Conservation (phyloP, 1,140 invertebrate genomes). For the Homarus americanus region DNA sequence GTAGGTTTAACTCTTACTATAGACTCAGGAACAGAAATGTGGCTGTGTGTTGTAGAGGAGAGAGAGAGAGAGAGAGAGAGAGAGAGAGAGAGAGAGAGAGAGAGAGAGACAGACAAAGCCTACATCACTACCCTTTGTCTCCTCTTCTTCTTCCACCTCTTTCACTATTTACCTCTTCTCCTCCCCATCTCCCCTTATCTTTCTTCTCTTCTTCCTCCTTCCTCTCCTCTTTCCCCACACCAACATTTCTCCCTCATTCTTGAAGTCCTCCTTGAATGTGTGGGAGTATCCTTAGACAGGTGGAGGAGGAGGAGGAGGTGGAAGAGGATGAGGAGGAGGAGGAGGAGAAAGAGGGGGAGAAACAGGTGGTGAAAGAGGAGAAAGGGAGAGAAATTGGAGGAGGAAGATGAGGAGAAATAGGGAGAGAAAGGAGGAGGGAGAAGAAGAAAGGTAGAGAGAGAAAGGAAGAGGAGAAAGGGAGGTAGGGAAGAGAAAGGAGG, state of each 20-base stretch:
- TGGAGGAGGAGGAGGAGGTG: background rate
- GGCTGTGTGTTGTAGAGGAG: background rate
- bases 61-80: slow-evolving; percentile 6
- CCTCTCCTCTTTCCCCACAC: background rate
- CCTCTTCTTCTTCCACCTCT: background rate
- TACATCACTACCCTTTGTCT: background rate
- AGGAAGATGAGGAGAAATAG: too few relatives aligned
- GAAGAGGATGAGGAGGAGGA: too few relatives aligned
- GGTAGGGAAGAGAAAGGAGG: too few relatives aligned
- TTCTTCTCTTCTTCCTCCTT: background rate
- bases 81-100: slow-evolving; percentile 6
- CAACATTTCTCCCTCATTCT: background rate
- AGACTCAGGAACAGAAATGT: background rate
- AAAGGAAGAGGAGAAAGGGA: too few relatives aligned
- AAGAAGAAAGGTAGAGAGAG: too few relatives aligned
- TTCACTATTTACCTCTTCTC: too few relatives aligned
- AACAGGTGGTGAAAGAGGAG: too few relatives aligned
- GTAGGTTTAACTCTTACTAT: background rate
- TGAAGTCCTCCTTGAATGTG: background rate
- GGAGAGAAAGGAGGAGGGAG: too few relatives aligned
- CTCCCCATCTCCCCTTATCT: too few relatives aligned
- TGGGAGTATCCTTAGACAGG: background rate
- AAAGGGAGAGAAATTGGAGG: too few relatives aligned
- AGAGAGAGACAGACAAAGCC: background rate
- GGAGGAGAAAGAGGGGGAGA: too few relatives aligned